Conservation (phyloP, 2,797 vertebrate genomes). For the Chiroxiphia lanceolata region DNA sequence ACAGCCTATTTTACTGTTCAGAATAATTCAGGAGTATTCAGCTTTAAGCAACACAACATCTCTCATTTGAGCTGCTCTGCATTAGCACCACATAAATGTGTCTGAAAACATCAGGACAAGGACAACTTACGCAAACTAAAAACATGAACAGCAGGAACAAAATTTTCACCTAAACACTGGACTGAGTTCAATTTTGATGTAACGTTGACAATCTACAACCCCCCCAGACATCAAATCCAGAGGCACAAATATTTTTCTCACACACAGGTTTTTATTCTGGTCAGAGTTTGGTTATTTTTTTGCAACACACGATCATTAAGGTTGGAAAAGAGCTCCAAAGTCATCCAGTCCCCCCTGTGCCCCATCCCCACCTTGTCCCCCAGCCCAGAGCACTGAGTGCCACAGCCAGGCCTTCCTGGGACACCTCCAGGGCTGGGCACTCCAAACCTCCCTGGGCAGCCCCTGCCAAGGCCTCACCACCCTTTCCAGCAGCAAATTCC, state of each 20-base stretch:
- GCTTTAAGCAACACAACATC: not conserved
- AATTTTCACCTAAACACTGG: not conserved
- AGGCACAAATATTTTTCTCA: not conserved
- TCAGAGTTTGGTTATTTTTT: not conserved
- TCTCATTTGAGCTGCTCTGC: not conserved
- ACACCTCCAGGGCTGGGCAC: not conserved
- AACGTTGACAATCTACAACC: not conserved
- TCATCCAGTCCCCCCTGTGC: fast-evolving
- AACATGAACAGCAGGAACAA: not conserved
- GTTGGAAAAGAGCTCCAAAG: not conserved
- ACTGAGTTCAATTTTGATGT: not conserved
- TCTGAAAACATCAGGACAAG: not conserved
- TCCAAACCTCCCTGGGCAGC: not conserved
- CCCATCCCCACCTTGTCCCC: not conserved
- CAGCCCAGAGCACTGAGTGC: not conserved
- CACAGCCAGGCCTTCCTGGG: not conserved
- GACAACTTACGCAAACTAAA: not conserved
- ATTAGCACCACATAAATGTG: not conserved
- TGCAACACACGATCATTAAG: not conserved
- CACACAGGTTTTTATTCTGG: not conserved
- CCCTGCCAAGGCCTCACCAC: fast-evolving
- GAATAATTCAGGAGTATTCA: not conserved
- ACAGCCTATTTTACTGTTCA: not conserved
- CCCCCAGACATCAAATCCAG: not conserved
- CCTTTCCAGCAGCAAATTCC: fast-evolving